Conservation (phyloP, 2,888 invertebrate genomes). For the Artemia sinica region DNA sequence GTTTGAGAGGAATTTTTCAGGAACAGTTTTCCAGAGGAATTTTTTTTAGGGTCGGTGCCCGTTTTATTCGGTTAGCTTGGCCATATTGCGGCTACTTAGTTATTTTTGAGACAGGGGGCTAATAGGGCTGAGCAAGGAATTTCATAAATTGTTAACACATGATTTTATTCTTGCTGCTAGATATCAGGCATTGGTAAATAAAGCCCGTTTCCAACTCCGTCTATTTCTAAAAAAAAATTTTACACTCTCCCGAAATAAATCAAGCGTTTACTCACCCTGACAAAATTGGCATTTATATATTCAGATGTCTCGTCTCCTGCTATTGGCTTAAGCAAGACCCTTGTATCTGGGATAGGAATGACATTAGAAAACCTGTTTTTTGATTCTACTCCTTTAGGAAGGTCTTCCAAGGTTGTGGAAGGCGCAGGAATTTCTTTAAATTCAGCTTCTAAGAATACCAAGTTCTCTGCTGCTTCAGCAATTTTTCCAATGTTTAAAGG, state of each 20-base stretch:
- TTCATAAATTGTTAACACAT: no score
- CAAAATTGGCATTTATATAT: conserved; percentile 83
- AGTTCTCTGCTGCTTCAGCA: conserved; percentile 31
- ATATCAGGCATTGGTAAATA: no score
- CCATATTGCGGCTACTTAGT: no score
- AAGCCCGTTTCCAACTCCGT: no score
- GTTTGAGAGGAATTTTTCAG: no score
- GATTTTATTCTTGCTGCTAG: no score
- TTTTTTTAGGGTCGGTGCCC: no score
- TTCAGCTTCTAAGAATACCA: conserved; percentile 51
- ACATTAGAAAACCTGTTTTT: conserved; percentile 88
- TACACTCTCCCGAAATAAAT: neutral
- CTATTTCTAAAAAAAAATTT: no score
- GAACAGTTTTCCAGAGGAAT: no score
- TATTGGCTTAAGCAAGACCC: conserved; percentile 54
- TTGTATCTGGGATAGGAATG: conserved; percentile 76
- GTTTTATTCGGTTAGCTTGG: no score
- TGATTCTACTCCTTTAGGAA: conserved; percentile 67
- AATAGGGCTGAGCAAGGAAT: no score
- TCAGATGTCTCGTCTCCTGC: conserved; percentile 60
- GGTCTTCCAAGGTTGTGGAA: conserved; percentile 47
- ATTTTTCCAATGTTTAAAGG: neutral
- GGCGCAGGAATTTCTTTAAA: conserved; percentile 62
- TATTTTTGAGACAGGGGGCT: no score
- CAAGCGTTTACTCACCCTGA: conserved; percentile 47